Percentiles rank a stretch among this genome's conserved stretches.
Conservation (phyloP, 2,113 vertebrate species). For the Orycteropus afer region DNA sequence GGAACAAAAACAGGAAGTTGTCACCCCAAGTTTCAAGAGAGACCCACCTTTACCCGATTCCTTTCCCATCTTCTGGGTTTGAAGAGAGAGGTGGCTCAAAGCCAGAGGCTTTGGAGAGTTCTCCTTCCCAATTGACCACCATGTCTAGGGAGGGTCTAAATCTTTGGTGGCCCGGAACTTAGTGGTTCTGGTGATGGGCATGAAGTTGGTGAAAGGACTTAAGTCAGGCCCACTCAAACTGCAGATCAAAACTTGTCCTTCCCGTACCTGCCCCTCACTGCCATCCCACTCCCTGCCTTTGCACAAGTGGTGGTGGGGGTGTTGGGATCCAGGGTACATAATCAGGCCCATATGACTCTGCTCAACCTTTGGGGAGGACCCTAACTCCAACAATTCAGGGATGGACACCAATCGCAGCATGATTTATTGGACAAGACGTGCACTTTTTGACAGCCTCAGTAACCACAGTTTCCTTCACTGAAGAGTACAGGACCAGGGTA, state of each 20-base stretch:
- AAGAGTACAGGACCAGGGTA: constrained; percentile 83
- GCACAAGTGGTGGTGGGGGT: not conserved
- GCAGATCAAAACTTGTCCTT: not conserved
- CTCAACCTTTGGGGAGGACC: not conserved
- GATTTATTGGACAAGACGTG: constrained; percentile 89
- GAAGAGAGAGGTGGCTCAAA: not conserved
- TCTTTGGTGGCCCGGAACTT: not conserved
- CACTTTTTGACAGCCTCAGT: constrained; percentile 85
- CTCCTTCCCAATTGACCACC: not conserved
- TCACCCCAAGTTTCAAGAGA: not conserved
- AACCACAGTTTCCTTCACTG: constrained; percentile 82
- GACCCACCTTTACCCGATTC: not conserved
- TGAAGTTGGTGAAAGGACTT: not conserved
- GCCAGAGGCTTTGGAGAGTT: not conserved
- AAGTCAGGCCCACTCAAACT: not conserved
- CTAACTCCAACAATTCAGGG: constrained; percentile 57
- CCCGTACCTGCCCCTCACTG: not conserved
- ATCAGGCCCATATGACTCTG: constrained; percentile 3
- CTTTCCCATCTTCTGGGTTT: not conserved
- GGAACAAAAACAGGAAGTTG: not conserved
- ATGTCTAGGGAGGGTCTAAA: not conserved
- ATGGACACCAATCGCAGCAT: constrained; percentile 80
- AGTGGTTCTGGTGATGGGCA: not conserved
- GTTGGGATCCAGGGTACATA: not conserved
- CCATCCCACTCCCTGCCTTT: no score